phyloP scores from a whole-genome alignment of 2,888 invertebrate genomes.

The Psylliodes chrysocephalus region DNA sequence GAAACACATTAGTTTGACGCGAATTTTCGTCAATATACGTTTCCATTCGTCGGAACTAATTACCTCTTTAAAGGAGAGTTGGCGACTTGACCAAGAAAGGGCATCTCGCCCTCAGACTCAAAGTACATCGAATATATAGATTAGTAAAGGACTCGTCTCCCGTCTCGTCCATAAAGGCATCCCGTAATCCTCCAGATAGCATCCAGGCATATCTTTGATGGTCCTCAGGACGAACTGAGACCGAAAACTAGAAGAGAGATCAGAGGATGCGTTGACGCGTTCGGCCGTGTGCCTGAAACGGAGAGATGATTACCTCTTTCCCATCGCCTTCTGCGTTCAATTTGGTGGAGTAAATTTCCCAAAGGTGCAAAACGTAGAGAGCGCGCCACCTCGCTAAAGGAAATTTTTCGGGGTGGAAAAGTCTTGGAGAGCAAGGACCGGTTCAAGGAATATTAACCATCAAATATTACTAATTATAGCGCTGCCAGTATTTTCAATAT shows the following conservation, averaged over 20 bases:
- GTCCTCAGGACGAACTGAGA: conserved; percentile 36
- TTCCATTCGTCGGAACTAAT: background rate
- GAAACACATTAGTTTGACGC: background rate
- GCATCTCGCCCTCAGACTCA: conserved; percentile 22
- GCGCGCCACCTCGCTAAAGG: conserved; percentile 24
- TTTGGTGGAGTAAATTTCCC: conserved; percentile 54
- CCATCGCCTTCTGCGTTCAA: conserved; percentile 49
- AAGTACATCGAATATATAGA: conserved; percentile 40
- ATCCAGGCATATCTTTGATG: conserved; percentile 46
- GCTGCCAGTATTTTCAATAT: too few relatives aligned
- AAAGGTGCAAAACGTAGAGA: conserved; percentile 54
- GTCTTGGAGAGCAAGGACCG: background rate
- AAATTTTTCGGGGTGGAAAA: conserved; percentile 25
- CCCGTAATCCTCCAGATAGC: conserved; percentile 41
- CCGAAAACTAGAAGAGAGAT: conserved; percentile 20
- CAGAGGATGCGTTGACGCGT: conserved; percentile 51
- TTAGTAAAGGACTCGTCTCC: conserved; percentile 33
- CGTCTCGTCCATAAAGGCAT: conserved; percentile 39
- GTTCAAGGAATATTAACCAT: too few relatives aligned
- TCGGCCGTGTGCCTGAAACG: conserved; percentile 48
- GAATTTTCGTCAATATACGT: background rate
- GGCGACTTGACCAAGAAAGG: conserved; percentile 28
- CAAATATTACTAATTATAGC: too few relatives aligned
- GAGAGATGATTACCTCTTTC: conserved; percentile 52
- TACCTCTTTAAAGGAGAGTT: background rate